Evolutionary conservation across 2,113 vertebrate species (phyloP).

Genomic region (Dromaius novaehollandiae): DNA sequence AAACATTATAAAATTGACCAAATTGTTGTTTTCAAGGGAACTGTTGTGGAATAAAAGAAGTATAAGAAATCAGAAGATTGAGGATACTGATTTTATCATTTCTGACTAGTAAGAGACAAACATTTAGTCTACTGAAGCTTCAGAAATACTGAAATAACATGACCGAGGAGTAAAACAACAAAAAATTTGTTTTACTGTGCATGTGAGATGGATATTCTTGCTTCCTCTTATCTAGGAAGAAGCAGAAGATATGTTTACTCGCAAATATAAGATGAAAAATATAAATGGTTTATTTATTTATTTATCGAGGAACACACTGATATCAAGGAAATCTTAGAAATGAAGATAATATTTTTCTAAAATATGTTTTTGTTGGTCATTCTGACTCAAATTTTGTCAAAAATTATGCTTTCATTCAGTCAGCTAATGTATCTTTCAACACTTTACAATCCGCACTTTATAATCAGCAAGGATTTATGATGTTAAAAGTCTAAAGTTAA

Average conservation of each 20-base stretch:
- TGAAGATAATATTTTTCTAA: background rate
- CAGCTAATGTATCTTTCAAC: background rate
- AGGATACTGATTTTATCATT: background rate
- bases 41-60: background rate
- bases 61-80: background rate
- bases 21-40: background rate
- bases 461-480: background rate
- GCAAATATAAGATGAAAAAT: background rate
- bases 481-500: background rate
- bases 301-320: background rate
- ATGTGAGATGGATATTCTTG: background rate
- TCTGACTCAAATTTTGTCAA: background rate
- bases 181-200: background rate
- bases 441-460: background rate
- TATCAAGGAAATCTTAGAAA: background rate
- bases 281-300: background rate
- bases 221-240: background rate
- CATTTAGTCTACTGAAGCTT: background rate
- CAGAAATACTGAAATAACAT: background rate
- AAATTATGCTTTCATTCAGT: background rate
- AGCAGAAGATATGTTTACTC: background rate
- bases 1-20: background rate
- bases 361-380: background rate
- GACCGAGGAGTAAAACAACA: background rate
- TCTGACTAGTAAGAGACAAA: background rate